phyloP scores from a whole-genome alignment of 2,888 invertebrate species.

The Drosophila fungiperda region DNA sequence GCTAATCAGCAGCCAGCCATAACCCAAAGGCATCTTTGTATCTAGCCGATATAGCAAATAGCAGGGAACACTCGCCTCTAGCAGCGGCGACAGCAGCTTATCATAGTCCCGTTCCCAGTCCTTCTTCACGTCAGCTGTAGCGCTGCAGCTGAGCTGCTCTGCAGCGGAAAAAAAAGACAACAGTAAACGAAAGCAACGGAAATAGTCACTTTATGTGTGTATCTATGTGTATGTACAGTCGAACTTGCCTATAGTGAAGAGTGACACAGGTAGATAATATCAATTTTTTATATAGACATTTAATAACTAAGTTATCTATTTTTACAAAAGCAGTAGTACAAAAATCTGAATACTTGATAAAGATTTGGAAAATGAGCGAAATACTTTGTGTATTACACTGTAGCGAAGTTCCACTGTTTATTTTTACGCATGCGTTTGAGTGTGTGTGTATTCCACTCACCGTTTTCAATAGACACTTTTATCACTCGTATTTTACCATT shows the following conservation, averaged over 20 bases:
- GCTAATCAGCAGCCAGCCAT: conserved; percentile 96
- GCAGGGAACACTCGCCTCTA: conserved; percentile 93
- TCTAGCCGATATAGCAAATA: conserved; percentile 95
- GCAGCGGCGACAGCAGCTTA: conserved; percentile 89
- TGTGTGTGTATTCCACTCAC: conserved; percentile 85
- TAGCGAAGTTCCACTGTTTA: not conserved
- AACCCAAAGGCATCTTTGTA: conserved; percentile 91
- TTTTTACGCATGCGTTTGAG: conserved; percentile 1
- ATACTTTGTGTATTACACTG: not conserved
- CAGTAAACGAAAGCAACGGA: conserved; percentile 17
- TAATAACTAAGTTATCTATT: not conserved
- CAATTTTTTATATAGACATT: not conserved
- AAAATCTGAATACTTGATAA: not conserved
- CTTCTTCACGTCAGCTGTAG: conserved; percentile 88
- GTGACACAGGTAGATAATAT: too few species aligned
- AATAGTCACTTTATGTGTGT: conserved; percentile 16
- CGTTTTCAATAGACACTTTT: conserved; percentile 94
- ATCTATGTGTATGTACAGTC: conserved; percentile 2
- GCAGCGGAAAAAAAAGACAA: conserved; percentile 73
- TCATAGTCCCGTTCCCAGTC: conserved; percentile 95
- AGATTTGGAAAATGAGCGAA: not conserved
- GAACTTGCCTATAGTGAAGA: not conserved
- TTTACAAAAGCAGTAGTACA: not conserved
- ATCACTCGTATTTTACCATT: conserved; percentile 91
- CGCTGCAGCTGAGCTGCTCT: conserved; percentile 91